Percentiles rank a stretch among this genome's conserved stretches.
These are phyloP conservation scores for Zaprionus bogoriensis DNA, from an alignment of 2,888 invertebrate genomes.

Conservation along the genomic window DNA sequence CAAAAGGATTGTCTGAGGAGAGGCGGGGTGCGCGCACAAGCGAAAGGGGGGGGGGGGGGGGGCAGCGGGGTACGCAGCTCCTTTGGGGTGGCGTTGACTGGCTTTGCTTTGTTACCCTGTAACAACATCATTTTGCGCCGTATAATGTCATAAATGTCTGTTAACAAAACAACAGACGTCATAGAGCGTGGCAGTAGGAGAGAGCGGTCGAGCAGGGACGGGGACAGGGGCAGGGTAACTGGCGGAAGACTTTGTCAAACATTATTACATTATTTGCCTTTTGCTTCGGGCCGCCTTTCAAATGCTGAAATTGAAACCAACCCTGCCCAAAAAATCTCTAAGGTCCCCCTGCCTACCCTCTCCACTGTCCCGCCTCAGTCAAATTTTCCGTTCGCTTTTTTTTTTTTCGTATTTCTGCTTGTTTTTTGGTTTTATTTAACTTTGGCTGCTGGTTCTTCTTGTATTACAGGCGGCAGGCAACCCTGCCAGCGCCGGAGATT, in stretches of 20 bases:
- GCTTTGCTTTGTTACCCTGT: slow-evolving; percentile 61
- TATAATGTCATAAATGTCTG: slow-evolving; percentile 78
- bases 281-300: no score
- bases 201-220: background rate
- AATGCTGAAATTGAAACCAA: slow-evolving; percentile 81
- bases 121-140: slow-evolving; percentile 78
- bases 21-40: no score
- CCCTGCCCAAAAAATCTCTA: slow-evolving; percentile 56
- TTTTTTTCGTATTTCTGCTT: slow-evolving; percentile 3
- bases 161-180: slow-evolving; percentile 71
- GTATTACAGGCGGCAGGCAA: slow-evolving; percentile 49
- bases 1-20: slow-evolving; percentile 43
- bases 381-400: slow-evolving; percentile 40
- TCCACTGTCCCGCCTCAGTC: slow-evolving; percentile 16
- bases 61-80: background rate
- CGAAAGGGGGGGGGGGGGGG: background rate
- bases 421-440: slow-evolving; percentile 43
- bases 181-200: slow-evolving; percentile 10
- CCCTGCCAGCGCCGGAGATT: slow-evolving; percentile 62
- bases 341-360: background rate
- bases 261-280: slow-evolving; percentile 76
- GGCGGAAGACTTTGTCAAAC: slow-evolving; percentile 62
- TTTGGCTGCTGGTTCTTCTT: slow-evolving; percentile 54
- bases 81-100: slow-evolving; percentile 45
- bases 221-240: slow-evolving; percentile 5